Evolutionary conservation across 1,140 invertebrate species (phyloP).

Genomic region (Goniozus legneri): DNA sequence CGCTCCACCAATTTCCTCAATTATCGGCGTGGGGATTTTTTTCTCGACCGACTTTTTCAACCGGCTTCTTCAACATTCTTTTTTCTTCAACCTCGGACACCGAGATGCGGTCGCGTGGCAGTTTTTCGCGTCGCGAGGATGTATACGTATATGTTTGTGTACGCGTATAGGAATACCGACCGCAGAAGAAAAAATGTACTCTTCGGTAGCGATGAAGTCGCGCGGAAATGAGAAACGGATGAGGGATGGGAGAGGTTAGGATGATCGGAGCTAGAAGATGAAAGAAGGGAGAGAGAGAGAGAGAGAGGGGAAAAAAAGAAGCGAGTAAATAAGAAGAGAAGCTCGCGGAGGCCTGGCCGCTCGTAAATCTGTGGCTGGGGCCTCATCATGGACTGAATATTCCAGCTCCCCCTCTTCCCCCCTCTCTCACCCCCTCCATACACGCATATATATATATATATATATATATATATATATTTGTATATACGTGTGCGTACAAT

Average conservation of each 20-base stretch:
- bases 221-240: conserved; percentile 16
- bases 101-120: conserved; percentile 7
- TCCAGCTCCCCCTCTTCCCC: conserved; percentile 13
- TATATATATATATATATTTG: no score
- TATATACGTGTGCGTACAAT: no score
- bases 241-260: neutral
- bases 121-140: conserved; percentile 3
- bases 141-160: neutral
- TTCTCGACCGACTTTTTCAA: no score
- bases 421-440: conserved; percentile 5
- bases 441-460: no score
- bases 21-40: no score
- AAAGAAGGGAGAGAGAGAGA: conserved; percentile 20
- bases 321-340: conserved; percentile 30
- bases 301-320: conserved; percentile 25
- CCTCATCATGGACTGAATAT: conserved; percentile 47
- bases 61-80: no score
- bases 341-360: conserved; percentile 36
- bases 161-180: no score
- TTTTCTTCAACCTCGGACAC: no score
- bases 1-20: no score
- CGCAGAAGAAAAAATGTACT: no score
- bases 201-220: neutral
- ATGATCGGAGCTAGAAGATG: conserved; percentile 9
- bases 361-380: conserved; percentile 48